Percentiles rank a stretch among this genome's conserved stretches.
These are phyloP conservation scores for Diplodus sargus DNA, from an alignment of 2,797 vertebrate species.

Conservation along the genomic window DNA sequence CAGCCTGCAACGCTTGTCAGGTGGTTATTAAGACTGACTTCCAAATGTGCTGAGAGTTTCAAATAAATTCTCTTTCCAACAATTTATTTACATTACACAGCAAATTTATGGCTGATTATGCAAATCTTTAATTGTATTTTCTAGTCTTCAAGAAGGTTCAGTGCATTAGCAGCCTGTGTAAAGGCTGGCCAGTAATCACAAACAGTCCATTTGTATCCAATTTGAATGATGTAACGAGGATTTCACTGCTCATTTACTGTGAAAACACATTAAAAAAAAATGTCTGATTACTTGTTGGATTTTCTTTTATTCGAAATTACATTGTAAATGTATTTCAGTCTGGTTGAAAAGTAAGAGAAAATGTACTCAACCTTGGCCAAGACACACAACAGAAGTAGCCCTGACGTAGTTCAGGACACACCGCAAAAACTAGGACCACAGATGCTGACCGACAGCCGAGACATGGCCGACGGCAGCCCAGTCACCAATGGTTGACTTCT, in stretches of 20 bases:
- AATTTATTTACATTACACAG: constrained; percentile 4
- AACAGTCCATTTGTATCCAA: constrained; percentile 37
- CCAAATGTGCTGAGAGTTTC: constrained; percentile 20
- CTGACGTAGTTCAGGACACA: too few relatives aligned
- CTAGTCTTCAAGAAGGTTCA: constrained; percentile 2
- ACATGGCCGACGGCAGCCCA: too few relatives aligned
- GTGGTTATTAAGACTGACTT: neutral
- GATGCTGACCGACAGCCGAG: too few relatives aligned
- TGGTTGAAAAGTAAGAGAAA: neutral
- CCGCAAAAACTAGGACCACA: too few relatives aligned
- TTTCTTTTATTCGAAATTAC: neutral
- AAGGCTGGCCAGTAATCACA: constrained; percentile 11
- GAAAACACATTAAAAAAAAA: constrained; percentile 17
- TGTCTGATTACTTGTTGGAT: constrained; percentile 19
- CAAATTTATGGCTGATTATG: constrained; percentile 22
- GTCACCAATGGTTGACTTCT: neutral
- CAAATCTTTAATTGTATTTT: constrained; percentile 15
- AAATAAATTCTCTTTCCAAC: constrained; percentile 8
- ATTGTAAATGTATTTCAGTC: neutral
- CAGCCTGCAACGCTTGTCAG: neutral
- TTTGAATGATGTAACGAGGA: constrained; percentile 28
- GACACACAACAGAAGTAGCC: too few relatives aligned
- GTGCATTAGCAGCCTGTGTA: constrained; percentile 6
- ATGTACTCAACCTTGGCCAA: neutral
- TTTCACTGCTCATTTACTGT: constrained; percentile 24